Base-by-base conservation (phyloP, 1,140 invertebrate species). In the Drosophila orosa region DNA sequence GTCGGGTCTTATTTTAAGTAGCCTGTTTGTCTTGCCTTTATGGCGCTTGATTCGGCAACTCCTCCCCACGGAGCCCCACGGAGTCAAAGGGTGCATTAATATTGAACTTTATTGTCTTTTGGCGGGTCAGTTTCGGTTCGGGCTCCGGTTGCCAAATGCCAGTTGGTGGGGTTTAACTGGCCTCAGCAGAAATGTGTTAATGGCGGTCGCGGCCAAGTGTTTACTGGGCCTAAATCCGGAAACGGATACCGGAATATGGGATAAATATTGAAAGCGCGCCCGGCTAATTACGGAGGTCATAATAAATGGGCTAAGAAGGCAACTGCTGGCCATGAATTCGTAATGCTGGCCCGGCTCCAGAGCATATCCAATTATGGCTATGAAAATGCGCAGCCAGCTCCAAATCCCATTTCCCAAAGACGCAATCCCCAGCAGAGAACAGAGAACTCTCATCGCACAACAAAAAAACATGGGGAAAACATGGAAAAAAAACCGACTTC, bases 21-120 rank as follows among this genome's bases (percentile, higher is more conserved):
- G 79, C 84, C 84, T 84, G 84, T 83, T 87, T 87, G 84, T 87
- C 80, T 87, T 87, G 86, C 73, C 80, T 89, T 87, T 87, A 89
- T 87, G 75, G 60, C 72, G 75, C 78, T 81, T 67, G 67, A 66
- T 73, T 79, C 69, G 65, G 65, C 35, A 66, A 68, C 65, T 68
- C 65, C 33, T 50, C 65, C 60, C 63, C 57, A 59, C 15, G 19
- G 57, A 17, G 45, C 15, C 24, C 8, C 45, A 27, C 45, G 57
- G 78, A 83, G 84, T 89, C 80, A 86, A 87, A 87, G 83, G 84
- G 79, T 89, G 83, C 79, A 87, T 89, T 87, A 89, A 84, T 89
- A 89, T 89, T 87, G 79, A 89, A 87, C 79, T 89, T 87, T 87
- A 89, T 87, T 85, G 81, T 85, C 68, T 77, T 60, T 61, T 57